These are phyloP conservation scores for Nycteola revayana DNA, from an alignment of 2,888 invertebrate genomes.

Conservation along the genomic window DNA sequence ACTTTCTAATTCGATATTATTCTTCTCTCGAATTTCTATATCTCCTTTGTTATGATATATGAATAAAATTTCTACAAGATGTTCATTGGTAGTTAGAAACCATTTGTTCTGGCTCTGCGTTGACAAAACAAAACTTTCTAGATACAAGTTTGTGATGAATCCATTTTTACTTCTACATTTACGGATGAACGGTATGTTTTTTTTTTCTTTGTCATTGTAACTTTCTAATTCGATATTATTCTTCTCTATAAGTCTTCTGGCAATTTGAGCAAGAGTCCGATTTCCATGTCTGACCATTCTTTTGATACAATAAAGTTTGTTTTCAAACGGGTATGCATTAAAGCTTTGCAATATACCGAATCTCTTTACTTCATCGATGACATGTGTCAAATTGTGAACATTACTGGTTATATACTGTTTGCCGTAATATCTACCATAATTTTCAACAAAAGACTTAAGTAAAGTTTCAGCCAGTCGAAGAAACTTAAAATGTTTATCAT, in stretches of 20 bases:
- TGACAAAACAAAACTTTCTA: too few species aligned
- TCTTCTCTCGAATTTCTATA: neutral
- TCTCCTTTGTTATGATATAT: too few species aligned
- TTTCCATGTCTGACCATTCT: slow-evolving; percentile 12
- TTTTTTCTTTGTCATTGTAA: neutral
- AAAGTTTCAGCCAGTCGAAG: slow-evolving; percentile 17
- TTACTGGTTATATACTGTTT: slow-evolving; percentile 6
- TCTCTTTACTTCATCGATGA: slow-evolving; percentile 11
- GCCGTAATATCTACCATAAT: slow-evolving; percentile 7
- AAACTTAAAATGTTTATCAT: slow-evolving; percentile 11
- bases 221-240: neutral
- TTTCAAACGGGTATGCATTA: slow-evolving; percentile 18
- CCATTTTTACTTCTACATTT: too few species aligned
- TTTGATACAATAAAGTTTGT: slow-evolving; percentile 13
- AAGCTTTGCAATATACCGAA: slow-evolving; percentile 13
- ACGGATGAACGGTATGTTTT: too few species aligned
- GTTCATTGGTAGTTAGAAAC: too few species aligned
- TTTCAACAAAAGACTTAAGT: slow-evolving; percentile 12
- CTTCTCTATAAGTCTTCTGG: slow-evolving; percentile 5
- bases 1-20: slow-evolving; percentile 8
- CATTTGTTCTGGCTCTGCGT: too few species aligned
- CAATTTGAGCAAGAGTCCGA: slow-evolving; percentile 15
- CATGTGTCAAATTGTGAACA: slow-evolving; percentile 14
- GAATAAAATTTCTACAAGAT: too few species aligned
- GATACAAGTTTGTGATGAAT: too few species aligned